Base-by-base conservation (phyloP, 2,888 invertebrate species). In the Zelleria hepariella region DNA sequence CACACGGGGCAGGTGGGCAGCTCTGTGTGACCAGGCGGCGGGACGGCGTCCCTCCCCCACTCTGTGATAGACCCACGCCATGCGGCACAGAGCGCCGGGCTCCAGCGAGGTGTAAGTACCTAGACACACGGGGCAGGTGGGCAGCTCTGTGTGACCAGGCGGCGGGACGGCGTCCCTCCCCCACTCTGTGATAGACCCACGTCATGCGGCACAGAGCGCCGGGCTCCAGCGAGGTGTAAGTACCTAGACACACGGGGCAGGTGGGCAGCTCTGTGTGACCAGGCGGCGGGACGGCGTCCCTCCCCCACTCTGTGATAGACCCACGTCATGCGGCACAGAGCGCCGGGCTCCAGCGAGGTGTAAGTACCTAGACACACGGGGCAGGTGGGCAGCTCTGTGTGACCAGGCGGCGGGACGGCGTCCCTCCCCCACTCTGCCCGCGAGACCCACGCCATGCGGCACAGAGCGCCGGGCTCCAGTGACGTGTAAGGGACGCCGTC, bases 1-100 rank as follows among this genome's bases (percentile, higher is more conserved):
- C 98, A 98, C 10, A 98, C 98, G 2, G 99, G 97, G 78, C 99
- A 99, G 4, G 96, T 97, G 15, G 99, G 99, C 62, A 99, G 88
- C 80, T 99, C 99, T 0, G 97, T 98, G 74, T 97, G 96, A 5
- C 93, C 86, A 0, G 94, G 90, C 0, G 94, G 93, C 42, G 92
- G 89, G 0, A 89, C 80, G 2, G 94, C 95, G 77, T 95, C 93
- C 18, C 94, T 91, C 2, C 95, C 93, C 74, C 96, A 94, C 82
- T 98, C 98, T 0, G 98, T 93, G 92, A 0, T 98, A 47, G 24
- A 27, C 57, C 10, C 20, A 25, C 18, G 10, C 23, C 15, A 21
- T 59, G 23, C 51, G 24, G 42, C 20, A 57, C 3, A 49, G 49
- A 42, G 95, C 93, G 65, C 96, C 49, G 10, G 96, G 94, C 82